These are phyloP conservation scores for Ceratina japonica DNA, from an alignment of 1,140 invertebrate species.

Conservation along the genomic window DNA sequence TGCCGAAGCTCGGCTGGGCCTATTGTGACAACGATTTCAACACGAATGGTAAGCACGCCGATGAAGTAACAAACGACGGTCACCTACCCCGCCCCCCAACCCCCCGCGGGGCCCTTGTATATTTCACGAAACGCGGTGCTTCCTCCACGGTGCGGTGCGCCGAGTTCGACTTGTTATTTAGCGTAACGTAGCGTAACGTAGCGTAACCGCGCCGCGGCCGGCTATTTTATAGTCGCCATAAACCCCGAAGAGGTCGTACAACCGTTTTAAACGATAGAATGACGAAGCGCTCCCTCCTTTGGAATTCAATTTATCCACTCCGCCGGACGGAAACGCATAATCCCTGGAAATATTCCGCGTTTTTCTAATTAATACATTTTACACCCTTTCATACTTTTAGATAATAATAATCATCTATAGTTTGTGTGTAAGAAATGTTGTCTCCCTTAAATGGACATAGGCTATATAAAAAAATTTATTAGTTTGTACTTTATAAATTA, in stretches of 20 bases:
- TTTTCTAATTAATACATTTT: neutral
- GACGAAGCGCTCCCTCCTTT: neutral
- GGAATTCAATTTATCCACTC: conserved; percentile 31
- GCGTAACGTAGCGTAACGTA: neutral
- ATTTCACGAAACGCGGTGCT: conserved; percentile 6
- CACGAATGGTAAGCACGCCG: conserved; percentile 79
- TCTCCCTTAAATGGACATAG: too few species aligned
- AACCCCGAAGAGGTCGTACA: conserved; percentile 24
- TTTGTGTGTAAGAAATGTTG: too few species aligned
- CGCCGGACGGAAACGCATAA: neutral
- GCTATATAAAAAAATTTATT: too few species aligned
- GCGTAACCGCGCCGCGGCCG: neutral
- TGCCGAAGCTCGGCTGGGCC: conserved; percentile 85
- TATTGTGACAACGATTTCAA: conserved; percentile 87
- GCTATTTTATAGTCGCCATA: conserved; percentile 26
- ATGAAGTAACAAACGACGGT: conserved; percentile 2
- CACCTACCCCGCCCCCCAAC: too few species aligned
- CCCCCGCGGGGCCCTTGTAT: neutral
- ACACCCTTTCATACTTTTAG: too few species aligned
- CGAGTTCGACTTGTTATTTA: conserved; percentile 1
- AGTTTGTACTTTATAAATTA: too few species aligned
- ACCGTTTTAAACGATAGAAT: conserved; percentile 32
- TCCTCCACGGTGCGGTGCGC: neutral
- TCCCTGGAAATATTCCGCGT: neutral
- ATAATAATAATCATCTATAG: too few species aligned